These are phyloP conservation scores for Hystrix cristata DNA, from an alignment of 2,113 vertebrate genomes.

Conservation along the genomic window DNA sequence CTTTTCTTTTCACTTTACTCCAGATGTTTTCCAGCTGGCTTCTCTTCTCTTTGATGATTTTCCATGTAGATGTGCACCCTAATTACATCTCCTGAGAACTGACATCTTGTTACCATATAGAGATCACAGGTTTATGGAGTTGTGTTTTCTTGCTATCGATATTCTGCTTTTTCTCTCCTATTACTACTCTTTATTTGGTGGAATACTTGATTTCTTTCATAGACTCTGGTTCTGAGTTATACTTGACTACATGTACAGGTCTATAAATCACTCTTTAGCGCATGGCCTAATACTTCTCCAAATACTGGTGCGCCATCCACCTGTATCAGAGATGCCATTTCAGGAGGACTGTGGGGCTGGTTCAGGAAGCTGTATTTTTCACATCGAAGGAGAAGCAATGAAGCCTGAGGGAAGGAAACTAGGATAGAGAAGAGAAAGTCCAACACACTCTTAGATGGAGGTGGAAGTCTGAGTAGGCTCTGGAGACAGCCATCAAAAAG, in stretches of 20 bases:
- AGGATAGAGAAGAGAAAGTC: not conserved
- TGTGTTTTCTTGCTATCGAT: not conserved
- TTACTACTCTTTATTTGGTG: not conserved
- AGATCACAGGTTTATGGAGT: not conserved
- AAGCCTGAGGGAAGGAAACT: not conserved
- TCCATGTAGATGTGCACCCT: not conserved
- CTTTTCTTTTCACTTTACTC: conserved; percentile 33
- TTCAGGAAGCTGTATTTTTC: not conserved
- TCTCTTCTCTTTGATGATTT: not conserved
- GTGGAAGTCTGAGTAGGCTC: not conserved
- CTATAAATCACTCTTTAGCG: not conserved
- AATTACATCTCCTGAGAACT: not conserved
- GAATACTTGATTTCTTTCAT: not conserved
- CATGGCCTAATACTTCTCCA: not conserved
- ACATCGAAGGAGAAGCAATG: not conserved
- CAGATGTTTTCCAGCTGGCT: not conserved
- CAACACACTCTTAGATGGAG: not conserved
- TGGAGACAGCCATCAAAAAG: not conserved
- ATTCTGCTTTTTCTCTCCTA: not conserved
- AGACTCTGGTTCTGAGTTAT: conserved; percentile 13
- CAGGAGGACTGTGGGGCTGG: not conserved
- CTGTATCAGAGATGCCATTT: not conserved
- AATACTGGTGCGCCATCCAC: not conserved
- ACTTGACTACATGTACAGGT: not conserved
- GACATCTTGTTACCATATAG: not conserved